Evolutionary conservation across 1,140 invertebrate species (phyloP).

Genomic region (Heliconius melpomene): DNA sequence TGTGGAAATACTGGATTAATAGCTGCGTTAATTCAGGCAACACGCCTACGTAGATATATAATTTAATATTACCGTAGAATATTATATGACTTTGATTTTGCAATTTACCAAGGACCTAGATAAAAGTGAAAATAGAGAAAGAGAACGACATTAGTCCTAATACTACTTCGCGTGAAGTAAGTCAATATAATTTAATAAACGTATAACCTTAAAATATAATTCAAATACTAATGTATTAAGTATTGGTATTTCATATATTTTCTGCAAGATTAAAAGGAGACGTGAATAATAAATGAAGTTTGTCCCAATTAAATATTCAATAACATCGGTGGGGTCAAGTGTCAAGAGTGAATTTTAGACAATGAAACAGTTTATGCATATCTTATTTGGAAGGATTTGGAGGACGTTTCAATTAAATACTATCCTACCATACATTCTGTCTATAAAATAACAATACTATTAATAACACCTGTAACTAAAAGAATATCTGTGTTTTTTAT

Average conservation of each 20-base stretch:
- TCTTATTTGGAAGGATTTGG: neutral
- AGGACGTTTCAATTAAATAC: too few species aligned
- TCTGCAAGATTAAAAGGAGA: slow-evolving; percentile 24
- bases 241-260: neutral
- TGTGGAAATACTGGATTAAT: slow-evolving; percentile 61
- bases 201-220: neutral
- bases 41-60: slow-evolving; percentile 32
- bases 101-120: slow-evolving; percentile 1
- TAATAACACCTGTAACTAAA: slow-evolving; percentile 28
- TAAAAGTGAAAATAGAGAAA: slow-evolving; percentile 48
- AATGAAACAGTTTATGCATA: slow-evolving; percentile 9
- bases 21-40: slow-evolving; percentile 45
- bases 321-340: slow-evolving; percentile 23
- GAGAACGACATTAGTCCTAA: slow-evolving; percentile 52
- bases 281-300: slow-evolving; percentile 31
- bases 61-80: slow-evolving; percentile 12
- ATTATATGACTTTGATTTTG: neutral
- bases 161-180: slow-evolving; percentile 46
- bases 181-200: slow-evolving; percentile 43
- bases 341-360: slow-evolving; percentile 22
- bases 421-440: neutral
- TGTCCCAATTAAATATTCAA: slow-evolving; percentile 27
- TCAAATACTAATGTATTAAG: neutral
- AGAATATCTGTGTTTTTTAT: slow-evolving; percentile 21
- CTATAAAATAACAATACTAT: neutral